Evolutionary conservation across 1,140 invertebrate genomes (phyloP).

Genomic region (Formica exsecta): DNA sequence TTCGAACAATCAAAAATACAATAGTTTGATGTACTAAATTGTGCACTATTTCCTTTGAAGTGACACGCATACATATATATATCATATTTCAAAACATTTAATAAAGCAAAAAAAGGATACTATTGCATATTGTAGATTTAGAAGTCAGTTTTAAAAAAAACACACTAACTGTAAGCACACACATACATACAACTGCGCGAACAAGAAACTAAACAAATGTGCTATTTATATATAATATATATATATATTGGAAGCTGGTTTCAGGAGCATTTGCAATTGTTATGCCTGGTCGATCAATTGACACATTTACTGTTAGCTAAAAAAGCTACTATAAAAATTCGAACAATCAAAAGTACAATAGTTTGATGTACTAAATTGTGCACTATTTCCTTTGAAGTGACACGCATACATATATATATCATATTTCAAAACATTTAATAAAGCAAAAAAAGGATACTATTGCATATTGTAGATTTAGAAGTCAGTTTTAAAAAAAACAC

Average conservation of each 20-base stretch:
- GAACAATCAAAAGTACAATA: not conserved
- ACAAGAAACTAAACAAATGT: not conserved
- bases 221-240: too few species aligned
- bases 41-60: too few species aligned
- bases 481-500: not conserved
- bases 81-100: constrained; percentile 9
- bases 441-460: not conserved
- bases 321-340: not conserved
- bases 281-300: not conserved
- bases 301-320: not conserved
- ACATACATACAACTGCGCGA: not conserved
- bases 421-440: constrained; percentile 19
- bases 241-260: not conserved
- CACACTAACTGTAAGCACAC: not conserved
- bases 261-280: not conserved
- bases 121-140: not conserved
- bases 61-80: not conserved
- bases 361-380: not conserved
- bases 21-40: not conserved
- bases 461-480: not conserved
- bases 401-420: not conserved
- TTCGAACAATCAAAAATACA: not conserved
- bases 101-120: not conserved
- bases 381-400: too few species aligned
- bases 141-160: constrained; percentile 5